Base-by-base conservation (phyloP, 2,797 vertebrate genomes). In the Gymnodraco acuticeps region DNA sequence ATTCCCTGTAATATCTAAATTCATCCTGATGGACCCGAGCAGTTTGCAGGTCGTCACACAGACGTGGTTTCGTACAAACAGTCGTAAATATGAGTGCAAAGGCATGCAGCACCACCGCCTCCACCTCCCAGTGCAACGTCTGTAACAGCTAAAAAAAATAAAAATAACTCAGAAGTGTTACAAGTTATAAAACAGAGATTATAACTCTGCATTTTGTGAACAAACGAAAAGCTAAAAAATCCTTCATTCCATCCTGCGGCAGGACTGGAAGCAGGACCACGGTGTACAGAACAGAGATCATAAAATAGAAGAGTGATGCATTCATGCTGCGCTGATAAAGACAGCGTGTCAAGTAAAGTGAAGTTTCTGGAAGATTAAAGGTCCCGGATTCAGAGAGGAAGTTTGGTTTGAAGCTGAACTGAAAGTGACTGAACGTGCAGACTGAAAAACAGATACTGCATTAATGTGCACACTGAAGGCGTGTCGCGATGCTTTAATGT, bases 11-110 rank as follows among this genome's bases (percentile, higher is more conserved):
- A 3, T 51, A 51, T 19, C 9, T 46, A 1, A 61, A 31, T 15
- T 17, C 27, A 4, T 14, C 13, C 59, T 46, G 20, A 61, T 33
- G 16, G 41, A 60, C 9, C 13, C 23, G 5, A 17, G 4, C 70
- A 58, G 70, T 69, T 81, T 70, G 73, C 73, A 84, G 73, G 68
- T 71, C 14, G 20, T 59, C 45, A 13, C 27, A 20, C 60, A 66
- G 54, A 61, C 5, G 20, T 46, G 70, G 38, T 80, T 82, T 72
- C 19, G 60, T 67, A 75, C 54, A 75, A 83, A 88, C 84, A 80
- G 77, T 85, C 81, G 15, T 75, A 72, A 66, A 73, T 38, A 52
- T 48, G 50, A 88, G 87, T 85, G 87, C 81, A 86, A 87, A 88
- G 67, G 16, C 82, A 80, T 88, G 88, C 85, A 84, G 75, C 81